Conservation (phyloP, 2,113 vertebrate species). For the Turnix velox region DNA sequence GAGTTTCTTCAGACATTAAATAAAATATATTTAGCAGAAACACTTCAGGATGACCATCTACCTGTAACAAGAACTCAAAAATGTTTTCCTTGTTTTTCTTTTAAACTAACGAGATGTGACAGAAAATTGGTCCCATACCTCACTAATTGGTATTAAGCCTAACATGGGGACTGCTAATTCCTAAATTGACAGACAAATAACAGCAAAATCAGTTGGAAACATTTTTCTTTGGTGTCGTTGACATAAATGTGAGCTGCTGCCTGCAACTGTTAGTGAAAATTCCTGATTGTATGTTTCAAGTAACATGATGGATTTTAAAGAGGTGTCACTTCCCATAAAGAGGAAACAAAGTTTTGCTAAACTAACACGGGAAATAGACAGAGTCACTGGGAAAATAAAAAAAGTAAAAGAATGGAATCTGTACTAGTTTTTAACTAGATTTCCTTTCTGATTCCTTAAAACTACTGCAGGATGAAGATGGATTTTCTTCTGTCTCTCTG, state of each 20-base stretch:
- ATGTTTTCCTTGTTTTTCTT: fast-evolving
- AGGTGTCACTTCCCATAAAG: not conserved
- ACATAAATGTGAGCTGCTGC: not conserved
- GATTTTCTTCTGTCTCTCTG: not conserved
- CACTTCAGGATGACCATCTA: not conserved
- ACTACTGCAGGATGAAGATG: not conserved
- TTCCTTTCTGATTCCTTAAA: not conserved
- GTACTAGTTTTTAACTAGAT: not conserved
- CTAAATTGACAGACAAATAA: not conserved
- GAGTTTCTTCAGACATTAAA: not conserved
- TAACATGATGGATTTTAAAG: not conserved
- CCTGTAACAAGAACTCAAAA: not conserved
- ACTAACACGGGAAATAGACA: not conserved
- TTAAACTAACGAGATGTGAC: not conserved
- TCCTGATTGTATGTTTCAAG: not conserved
- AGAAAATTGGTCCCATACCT: not conserved
- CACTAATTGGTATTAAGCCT: not conserved
- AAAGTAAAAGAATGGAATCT: not conserved
- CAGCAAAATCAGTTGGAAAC: not conserved
- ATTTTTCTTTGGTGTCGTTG: not conserved
- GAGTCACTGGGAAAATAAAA: not conserved
- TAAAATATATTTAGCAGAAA: not conserved
- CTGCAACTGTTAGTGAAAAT: not conserved
- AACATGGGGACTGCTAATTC: not conserved
- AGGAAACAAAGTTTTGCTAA: not conserved